Evolutionary conservation across 2,113 vertebrate species (phyloP), one percentile per base, ranked within the genome.

Genomic region (Prionailurus viverrinus): DNA sequence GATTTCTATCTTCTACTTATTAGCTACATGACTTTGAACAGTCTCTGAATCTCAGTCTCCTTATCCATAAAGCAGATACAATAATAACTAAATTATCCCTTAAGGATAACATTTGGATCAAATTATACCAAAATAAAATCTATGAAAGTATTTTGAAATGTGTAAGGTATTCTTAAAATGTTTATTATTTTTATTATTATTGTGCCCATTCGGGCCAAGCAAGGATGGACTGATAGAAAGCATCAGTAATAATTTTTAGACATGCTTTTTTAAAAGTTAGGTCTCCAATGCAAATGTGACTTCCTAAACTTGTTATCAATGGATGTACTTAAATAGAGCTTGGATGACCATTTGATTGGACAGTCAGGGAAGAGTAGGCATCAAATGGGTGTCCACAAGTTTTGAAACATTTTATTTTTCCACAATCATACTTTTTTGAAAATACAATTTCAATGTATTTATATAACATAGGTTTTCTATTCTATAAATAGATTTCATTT

Each of bases 351-450:
- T 12, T 65, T n/a, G 63, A 93, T 3, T 83, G 27, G 25, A 31
- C 16, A 66, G 41, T 31, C n/a, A 31, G 7, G 14, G 53, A 71
- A 79, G 45, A 81, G 16, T 8, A 65, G 55, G 51, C 36, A 91
- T 31, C 55, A 76, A 53, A 45, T 31, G 13, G 4, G 7, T 66
- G 21, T 73, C 33, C 51, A 83, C 41, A 68, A 76, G 41, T 48
- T 95, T 86, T 94, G 10, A 76, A 95, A 74, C 66, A 90, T 71
- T 53, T 84, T 58, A n/a, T 82, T 95, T 95, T 92, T 88, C 61
- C 80, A 95, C 55, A 91, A 39, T 84, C 41, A 76, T 18, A 8
- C 7, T 25, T 58, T 92, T 65, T 71, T 33, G 15, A 93, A 92
- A 92, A 86, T 7, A 66, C 12, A 73, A 76, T 76, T 96, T 89